A percentile compares a stretch with the other conserved stretches of the same genome.
Conservation (phyloP, 2,113 vertebrate genomes). For the Fregata magnificens region DNA sequence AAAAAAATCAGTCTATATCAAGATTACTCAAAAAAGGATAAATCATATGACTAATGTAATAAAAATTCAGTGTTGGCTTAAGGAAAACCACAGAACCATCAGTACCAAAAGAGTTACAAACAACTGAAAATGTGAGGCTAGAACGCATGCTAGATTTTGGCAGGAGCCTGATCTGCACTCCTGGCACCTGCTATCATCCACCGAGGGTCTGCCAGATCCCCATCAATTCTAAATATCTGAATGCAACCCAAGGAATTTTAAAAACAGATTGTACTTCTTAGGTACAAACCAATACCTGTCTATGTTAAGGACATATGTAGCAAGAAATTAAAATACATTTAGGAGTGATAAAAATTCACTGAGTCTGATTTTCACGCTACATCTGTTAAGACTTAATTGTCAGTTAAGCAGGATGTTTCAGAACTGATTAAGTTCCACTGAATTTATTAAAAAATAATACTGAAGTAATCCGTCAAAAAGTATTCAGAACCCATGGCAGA, state of each 20-base stretch:
- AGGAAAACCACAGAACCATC: not conserved
- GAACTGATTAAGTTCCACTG: slow-evolving; percentile 11
- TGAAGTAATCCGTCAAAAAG: slow-evolving; percentile 14
- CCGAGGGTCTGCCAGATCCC: not conserved
- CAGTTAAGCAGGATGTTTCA: slow-evolving; percentile 14
- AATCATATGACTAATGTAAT: not conserved
- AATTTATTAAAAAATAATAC: not conserved
- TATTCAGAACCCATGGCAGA: not conserved
- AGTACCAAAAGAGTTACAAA: not conserved
- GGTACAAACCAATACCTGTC: slow-evolving; percentile 11
- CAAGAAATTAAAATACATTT: slow-evolving; percentile 43
- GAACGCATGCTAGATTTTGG: not conserved
- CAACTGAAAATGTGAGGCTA: not conserved
- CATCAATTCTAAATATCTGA: not conserved
- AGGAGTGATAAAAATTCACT: slow-evolving; percentile 5
- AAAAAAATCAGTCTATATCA: not conserved
- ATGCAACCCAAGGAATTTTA: not conserved
- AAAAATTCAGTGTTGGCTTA: not conserved
- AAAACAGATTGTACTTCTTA: slow-evolving; percentile 13
- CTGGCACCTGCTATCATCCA: not conserved
- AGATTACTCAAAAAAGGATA: not conserved
- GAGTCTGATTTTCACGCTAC: slow-evolving; percentile 18
- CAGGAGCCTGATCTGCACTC: not conserved
- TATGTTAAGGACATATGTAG: not conserved
- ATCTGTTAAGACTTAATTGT: slow-evolving; percentile 36